A percentile compares a stretch with the other conserved stretches of the same genome.
Evolutionary conservation across 2,113 vertebrate genomes (phyloP).

Genomic region (Platysternon megacephalum): DNA sequence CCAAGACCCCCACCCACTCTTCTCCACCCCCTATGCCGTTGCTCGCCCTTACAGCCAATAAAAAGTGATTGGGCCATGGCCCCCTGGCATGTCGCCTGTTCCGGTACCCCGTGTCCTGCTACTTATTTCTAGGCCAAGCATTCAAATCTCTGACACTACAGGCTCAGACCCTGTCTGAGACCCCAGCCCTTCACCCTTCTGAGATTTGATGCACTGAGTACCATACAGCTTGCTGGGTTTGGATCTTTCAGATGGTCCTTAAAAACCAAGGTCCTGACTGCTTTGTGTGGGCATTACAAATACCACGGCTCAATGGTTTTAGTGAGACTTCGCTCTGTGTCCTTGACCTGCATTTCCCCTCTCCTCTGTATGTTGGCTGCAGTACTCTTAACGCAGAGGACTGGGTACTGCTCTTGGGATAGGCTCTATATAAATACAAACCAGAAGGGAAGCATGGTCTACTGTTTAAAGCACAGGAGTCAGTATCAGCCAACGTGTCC

Average conservation of each 20-base stretch:
- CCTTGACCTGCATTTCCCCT: background rate
- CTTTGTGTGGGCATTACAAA: background rate
- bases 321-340: fast-evolving
- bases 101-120: no score
- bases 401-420: background rate
- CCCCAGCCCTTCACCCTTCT: background rate
- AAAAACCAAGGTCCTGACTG: background rate
- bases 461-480: background rate
- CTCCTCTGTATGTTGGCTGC: background rate
- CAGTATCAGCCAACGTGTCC: background rate
- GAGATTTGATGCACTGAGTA: background rate
- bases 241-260: background rate
- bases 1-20: no score
- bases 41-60: no score
- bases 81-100: no score
- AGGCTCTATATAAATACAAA: background rate
- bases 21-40: no score
- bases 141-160: background rate
- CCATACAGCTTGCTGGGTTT: background rate
- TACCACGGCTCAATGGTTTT: background rate
- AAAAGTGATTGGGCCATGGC: no score
- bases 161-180: background rate
- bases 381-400: background rate
- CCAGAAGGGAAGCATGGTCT: fast-evolving
- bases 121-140: background rate